A percentile compares a stretch with the other conserved stretches of the same genome.
phyloP scores from a whole-genome alignment of 2,797 vertebrate genomes.

The Eremophila alpestris region DNA sequence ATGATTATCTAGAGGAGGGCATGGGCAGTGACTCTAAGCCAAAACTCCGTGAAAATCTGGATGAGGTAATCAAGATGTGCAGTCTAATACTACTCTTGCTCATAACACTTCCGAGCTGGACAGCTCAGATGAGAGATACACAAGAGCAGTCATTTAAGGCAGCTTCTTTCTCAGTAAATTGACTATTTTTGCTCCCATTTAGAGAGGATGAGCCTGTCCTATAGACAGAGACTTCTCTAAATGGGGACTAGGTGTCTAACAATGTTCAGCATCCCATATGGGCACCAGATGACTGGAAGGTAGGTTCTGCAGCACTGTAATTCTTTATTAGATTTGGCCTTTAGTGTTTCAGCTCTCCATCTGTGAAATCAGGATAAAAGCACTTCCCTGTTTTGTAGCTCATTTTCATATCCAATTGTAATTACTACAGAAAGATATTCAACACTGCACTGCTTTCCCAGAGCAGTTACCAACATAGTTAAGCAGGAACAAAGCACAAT shows the following conservation, averaged over 20 bases:
- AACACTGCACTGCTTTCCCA: constrained; percentile 8
- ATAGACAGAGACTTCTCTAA: background rate
- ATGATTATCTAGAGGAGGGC: background rate
- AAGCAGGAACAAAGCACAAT: constrained; percentile 52
- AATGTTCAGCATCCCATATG: constrained; percentile 17
- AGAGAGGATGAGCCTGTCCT: background rate
- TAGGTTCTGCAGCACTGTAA: constrained; percentile 28
- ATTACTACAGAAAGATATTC: constrained; percentile 47
- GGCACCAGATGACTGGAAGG: constrained; percentile 36
- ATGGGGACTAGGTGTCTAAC: background rate
- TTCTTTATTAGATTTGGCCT: constrained; percentile 60
- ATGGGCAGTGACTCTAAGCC: background rate
- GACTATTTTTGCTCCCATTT: background rate
- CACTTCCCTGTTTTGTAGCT: constrained; percentile 25
- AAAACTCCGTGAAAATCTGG: background rate
- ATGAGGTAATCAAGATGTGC: background rate
- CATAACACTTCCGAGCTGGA: background rate
- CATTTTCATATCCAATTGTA: constrained; percentile 46
- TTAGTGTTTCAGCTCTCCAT: constrained; percentile 44
- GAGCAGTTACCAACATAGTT: constrained; percentile 8
- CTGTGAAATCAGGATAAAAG: constrained; percentile 38
- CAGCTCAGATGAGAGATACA: background rate
- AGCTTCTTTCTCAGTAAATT: background rate
- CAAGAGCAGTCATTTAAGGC: background rate
- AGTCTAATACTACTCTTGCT: background rate